Percentiles rank a stretch among this genome's conserved stretches.
These are phyloP conservation scores for Caranx melampygus DNA, from an alignment of 2,113 vertebrate species.

Conservation along the genomic window DNA sequence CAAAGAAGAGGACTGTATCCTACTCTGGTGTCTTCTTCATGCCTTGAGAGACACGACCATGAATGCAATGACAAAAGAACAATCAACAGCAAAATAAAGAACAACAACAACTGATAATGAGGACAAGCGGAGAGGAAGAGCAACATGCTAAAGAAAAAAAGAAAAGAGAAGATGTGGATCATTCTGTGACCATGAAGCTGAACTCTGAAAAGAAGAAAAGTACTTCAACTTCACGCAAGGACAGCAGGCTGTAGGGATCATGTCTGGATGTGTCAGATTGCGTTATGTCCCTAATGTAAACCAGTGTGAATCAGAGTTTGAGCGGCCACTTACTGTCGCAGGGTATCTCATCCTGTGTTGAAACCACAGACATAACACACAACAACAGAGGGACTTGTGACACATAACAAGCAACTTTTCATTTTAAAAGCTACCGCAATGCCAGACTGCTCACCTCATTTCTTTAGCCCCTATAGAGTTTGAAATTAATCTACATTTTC, in stretches of 20 bases:
- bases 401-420: background rate
- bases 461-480: background rate
- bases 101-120: background rate
- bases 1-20: background rate
- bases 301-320: background rate
- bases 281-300: background rate
- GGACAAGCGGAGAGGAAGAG: background rate
- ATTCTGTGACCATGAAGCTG: too few species aligned
- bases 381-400: background rate
- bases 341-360: background rate
- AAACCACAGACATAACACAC: background rate
- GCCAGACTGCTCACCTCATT: background rate
- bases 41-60: slow-evolving; percentile 12
- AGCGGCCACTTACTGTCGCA: background rate
- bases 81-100: background rate
- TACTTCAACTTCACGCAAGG: background rate
- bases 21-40: background rate
- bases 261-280: background rate
- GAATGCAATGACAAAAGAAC: background rate
- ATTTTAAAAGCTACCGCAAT: background rate
- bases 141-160: too few species aligned
- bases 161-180: too few species aligned
- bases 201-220: too few species aligned
- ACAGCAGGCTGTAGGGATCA: background rate
- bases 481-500: background rate